Evolutionary conservation across 2,113 vertebrate genomes (phyloP), one percentile per base, ranked within the genome.

Genomic region (Tetraodon nigroviridis): DNA sequence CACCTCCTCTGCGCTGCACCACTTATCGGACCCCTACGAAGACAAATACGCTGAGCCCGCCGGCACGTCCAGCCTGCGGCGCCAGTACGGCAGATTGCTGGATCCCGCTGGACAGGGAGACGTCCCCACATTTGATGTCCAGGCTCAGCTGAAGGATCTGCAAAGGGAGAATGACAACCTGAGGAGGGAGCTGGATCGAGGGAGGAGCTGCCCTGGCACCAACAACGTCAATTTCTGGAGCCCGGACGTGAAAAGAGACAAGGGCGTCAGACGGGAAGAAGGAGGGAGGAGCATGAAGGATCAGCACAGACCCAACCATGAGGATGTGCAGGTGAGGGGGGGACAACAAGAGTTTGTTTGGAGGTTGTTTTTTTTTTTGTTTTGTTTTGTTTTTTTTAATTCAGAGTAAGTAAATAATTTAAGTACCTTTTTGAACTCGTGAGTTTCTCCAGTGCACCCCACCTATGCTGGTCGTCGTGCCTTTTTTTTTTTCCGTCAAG

Each of bases 201-300:
- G 75, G 7, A 95, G 92, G 78, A 93, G 96, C 64, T 94, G 91
- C 79, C 24, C 24, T 27, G 92, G 93, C 83, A 82, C 90, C 54
- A 97, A 96, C 69, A 93, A 92, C 67, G 93, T 95, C 74, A 95
- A 92, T 67, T 95, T 98, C 84, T 98, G 96, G 94, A 95, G 94
- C 82, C 93, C 93, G 0, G 95, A 98, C 64, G 84, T 93, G 22
- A 98, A 97, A 85, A 94, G 75, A 64, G 94, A 96, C 73, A 90
- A 92, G 75, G 92, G 93, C 1, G 55, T 91, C 42, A 90, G 93
- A 66, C 93, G 93, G 68, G 95, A 98, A 70, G 95, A 97, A 73
- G 93, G 91, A 40, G 90, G 85, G 29, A 91, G 93, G 72, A 92
- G 92, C 83, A 86, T 94, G 67, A 97, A 94, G 84, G 95, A 98